phyloP scores from a whole-genome alignment of 2,888 invertebrate genomes.

The Eudemis profundana region DNA sequence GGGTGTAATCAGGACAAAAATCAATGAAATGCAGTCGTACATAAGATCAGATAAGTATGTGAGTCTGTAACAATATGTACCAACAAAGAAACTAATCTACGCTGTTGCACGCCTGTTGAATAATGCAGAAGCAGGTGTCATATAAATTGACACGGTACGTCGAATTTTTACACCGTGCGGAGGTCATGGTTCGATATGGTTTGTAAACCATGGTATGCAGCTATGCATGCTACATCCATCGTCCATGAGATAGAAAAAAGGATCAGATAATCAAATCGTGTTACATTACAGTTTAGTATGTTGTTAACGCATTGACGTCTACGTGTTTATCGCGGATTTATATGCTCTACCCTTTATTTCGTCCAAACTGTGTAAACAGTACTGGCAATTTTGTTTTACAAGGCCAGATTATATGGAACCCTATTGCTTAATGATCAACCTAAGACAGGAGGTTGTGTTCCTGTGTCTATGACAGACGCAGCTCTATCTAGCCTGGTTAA shows the following conservation, averaged over 20 bases:
- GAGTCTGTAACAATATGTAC: not conserved
- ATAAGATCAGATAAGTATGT: constrained; percentile 1
- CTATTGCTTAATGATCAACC: constrained; percentile 33
- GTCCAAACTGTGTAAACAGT: constrained; percentile 31
- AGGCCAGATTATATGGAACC: constrained; percentile 15
- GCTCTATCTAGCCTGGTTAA: constrained; percentile 20
- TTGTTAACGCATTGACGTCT: constrained; percentile 2
- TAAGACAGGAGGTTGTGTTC: constrained; percentile 26
- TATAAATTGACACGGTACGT: constrained; percentile 40
- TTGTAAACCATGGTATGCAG: not conserved
- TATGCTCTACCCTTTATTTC: constrained; percentile 11
- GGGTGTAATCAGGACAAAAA: too few relatives aligned
- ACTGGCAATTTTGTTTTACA: constrained; percentile 25
- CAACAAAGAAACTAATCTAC: constrained; percentile 24
- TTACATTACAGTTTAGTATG: not conserved
- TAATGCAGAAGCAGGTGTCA: constrained; percentile 34
- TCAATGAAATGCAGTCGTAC: not conserved
- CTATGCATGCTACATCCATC: constrained; percentile 13
- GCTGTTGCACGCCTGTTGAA: constrained; percentile 13
- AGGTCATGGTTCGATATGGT: constrained; percentile 29
- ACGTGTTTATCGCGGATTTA: constrained; percentile 19
- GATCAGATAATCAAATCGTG: not conserved
- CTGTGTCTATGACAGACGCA: constrained; percentile 20
- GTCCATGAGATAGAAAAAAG: not conserved
- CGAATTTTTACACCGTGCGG: constrained; percentile 44